Conservation (phyloP, 2,888 invertebrate genomes). For the Hydraecia micacea region DNA sequence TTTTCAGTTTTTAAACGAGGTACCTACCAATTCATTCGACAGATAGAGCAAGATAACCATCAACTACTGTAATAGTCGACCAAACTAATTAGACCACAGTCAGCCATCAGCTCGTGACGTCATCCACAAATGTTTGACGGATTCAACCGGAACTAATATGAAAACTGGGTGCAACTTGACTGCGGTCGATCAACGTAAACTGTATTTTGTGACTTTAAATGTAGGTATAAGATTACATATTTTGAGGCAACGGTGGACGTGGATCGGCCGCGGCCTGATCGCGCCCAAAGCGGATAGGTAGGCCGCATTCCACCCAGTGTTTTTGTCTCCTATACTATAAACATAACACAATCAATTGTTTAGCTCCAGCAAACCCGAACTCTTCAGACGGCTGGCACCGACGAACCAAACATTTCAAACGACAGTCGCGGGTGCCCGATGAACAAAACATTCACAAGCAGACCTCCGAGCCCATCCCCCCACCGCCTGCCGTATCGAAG, state of each 20-base stretch:
- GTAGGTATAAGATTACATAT: neutral
- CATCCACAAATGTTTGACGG: neutral
- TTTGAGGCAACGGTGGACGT: neutral
- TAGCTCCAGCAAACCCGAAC: conserved; percentile 31
- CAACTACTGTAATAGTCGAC: neutral
- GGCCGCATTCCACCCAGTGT: no score
- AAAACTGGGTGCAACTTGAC: neutral
- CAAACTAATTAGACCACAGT: neutral
- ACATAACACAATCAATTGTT: neutral
- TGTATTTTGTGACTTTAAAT: neutral
- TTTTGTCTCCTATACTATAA: neutral
- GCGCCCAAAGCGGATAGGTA: no score
- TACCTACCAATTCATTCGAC: neutral
- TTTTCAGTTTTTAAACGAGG: neutral
- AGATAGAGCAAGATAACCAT: neutral
- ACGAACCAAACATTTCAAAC: conserved; percentile 79
- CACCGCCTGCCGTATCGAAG: conserved; percentile 57
- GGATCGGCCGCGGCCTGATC: neutral
- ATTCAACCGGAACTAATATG: neutral
- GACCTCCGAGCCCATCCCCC: conserved; percentile 77
- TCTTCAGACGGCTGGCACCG: conserved; percentile 65
- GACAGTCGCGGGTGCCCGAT: conserved; percentile 80
- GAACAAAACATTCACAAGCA: conserved; percentile 79
- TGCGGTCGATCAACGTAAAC: neutral
- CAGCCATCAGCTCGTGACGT: neutral